These are phyloP conservation scores for Molanna angustata DNA, from an alignment of 2,888 invertebrate genomes.

Conservation along the genomic window DNA sequence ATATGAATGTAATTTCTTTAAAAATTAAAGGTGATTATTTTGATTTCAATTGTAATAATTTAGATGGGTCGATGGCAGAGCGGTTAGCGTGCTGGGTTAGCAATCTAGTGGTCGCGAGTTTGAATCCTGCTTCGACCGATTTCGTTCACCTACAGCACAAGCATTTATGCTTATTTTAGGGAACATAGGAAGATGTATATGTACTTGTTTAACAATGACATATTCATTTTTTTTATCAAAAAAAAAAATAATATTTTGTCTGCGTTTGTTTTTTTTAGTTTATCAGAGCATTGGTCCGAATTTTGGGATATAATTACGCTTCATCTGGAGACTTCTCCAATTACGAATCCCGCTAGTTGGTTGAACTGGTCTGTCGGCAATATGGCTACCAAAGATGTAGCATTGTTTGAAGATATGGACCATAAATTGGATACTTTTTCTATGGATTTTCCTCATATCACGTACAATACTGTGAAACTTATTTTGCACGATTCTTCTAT, in stretches of 20 bases:
- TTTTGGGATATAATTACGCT: conserved; percentile 19
- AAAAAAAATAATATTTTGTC: background rate
- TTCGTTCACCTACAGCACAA: no score
- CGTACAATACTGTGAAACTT: conserved; percentile 21
- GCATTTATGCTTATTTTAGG: no score
- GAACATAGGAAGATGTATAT: no score
- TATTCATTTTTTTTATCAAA: no score
- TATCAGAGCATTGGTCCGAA: conserved; percentile 25
- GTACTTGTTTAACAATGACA: no score
- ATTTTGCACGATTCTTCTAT: conserved; percentile 8
- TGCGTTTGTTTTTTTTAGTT: conserved; percentile 19
- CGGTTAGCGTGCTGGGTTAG: no score
- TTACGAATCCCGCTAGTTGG: conserved; percentile 18
- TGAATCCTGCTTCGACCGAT: no score
- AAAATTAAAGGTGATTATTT: no score
- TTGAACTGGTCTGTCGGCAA: conserved; percentile 14
- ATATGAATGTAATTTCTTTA: no score
- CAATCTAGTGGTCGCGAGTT: no score
- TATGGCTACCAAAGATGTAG: conserved; percentile 1
- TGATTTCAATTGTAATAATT: no score
- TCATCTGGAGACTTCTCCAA: conserved; percentile 22
- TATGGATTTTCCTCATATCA: conserved; percentile 26
- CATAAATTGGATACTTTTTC: conserved; percentile 17
- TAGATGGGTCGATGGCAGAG: no score
- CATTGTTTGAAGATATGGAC: conserved; percentile 9